phyloP scores from a whole-genome alignment of 2,888 invertebrate genomes.

The Lasius platythorax region DNA sequence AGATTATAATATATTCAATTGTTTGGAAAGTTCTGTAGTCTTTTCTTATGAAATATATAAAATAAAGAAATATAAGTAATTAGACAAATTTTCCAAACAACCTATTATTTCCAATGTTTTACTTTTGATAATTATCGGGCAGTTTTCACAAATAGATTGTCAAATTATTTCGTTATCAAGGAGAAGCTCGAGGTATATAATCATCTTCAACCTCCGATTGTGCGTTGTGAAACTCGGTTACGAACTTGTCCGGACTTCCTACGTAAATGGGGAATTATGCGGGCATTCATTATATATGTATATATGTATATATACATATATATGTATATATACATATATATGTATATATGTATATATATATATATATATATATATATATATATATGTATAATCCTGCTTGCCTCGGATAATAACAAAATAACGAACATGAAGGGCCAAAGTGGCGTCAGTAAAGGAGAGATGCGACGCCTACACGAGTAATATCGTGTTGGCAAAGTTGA shows the following conservation, averaged over 20 bases:
- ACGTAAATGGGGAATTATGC: constrained; percentile 8
- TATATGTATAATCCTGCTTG: background rate
- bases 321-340: background rate
- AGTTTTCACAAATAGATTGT: background rate
- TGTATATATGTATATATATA: constrained; percentile 2
- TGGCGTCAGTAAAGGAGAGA: background rate
- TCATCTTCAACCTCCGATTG: constrained; percentile 21
- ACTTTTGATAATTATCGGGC: background rate
- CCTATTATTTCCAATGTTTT: background rate
- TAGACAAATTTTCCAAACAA: background rate
- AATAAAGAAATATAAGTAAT: background rate
- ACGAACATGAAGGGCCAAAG: constrained; percentile 3
- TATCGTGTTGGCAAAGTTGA: constrained; percentile 41
- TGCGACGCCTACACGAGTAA: constrained; percentile 2
- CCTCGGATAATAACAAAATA: constrained; percentile 31
- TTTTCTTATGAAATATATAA: background rate
- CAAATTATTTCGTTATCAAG: background rate
- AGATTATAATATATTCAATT: background rate
- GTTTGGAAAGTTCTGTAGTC: background rate
- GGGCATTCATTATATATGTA: background rate
- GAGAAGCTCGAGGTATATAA: constrained; percentile 2
- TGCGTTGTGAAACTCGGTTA: constrained; percentile 1
- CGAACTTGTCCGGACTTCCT: constrained; percentile 2
- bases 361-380: constrained; percentile 1
- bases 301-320: background rate